Evolutionary conservation across 2,113 vertebrate genomes (phyloP).

Genomic region (Bubalus kerabau): DNA sequence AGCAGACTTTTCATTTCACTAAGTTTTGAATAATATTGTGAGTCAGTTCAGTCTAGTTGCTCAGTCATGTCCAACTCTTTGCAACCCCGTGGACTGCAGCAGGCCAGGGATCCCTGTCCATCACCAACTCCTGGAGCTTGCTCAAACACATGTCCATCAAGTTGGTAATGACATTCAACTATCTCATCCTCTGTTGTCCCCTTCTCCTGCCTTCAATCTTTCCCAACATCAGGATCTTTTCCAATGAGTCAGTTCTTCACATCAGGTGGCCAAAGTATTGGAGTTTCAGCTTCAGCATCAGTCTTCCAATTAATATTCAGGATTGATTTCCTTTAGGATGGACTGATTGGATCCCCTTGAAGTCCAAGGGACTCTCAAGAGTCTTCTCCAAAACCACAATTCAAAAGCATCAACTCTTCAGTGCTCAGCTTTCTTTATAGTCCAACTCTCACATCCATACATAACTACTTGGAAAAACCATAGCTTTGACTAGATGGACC

Average conservation of each 20-base stretch:
- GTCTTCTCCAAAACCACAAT: not conserved
- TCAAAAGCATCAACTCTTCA: not conserved
- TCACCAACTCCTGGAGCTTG: not conserved
- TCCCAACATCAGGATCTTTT: not conserved
- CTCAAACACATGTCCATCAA: not conserved
- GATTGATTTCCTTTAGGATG: not conserved
- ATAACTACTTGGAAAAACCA: not conserved
- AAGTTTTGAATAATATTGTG: not conserved
- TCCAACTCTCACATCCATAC: not conserved
- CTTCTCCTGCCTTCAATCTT: not conserved
- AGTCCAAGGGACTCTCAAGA: not conserved
- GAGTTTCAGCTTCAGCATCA: not conserved
- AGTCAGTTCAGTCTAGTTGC: not conserved
- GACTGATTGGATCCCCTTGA: not conserved
- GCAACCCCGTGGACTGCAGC: fast-evolving
- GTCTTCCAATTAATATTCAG: not conserved
- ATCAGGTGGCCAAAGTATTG: not conserved
- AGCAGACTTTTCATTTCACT: not conserved
- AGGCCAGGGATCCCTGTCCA: not conserved
- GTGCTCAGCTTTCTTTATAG: not conserved
- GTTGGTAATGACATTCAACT: no score
- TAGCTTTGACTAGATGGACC: not conserved
- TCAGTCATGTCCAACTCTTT: not conserved
- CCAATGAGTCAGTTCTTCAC: not conserved
- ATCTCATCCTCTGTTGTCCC: not conserved